Conservation (phyloP, 1,140 invertebrate species). For the Psix sp. region DNA sequence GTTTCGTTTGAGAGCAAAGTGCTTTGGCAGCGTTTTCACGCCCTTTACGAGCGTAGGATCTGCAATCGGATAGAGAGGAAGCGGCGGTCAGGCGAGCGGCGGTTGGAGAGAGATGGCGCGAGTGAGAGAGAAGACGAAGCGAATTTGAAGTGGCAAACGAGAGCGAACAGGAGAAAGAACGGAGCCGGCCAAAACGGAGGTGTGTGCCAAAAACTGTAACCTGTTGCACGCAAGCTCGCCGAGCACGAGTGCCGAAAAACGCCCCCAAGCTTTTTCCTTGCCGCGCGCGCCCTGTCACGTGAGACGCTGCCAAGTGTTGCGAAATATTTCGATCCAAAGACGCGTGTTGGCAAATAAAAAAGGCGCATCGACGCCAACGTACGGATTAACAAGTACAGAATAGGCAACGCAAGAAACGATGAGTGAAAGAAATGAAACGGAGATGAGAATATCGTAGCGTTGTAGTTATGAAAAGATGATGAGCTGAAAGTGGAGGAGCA, state of each 20-base stretch:
- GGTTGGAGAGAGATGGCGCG: constrained; percentile 59
- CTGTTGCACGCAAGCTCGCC: constrained; percentile 71
- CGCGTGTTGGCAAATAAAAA: too few relatives aligned
- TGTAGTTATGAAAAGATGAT: too few relatives aligned
- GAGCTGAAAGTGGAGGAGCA: too few relatives aligned
- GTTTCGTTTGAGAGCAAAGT: constrained; percentile 59
- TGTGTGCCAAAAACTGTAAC: constrained; percentile 78
- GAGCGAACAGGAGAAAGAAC: constrained; percentile 59
- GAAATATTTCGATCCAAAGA: constrained; percentile 18
- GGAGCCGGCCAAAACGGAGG: constrained; percentile 62
- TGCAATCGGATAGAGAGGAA: constrained; percentile 63
- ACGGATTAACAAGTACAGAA: too few relatives aligned
- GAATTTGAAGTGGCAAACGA: constrained; percentile 54
- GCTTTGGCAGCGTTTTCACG: constrained; percentile 62
- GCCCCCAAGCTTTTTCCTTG: constrained; percentile 70
- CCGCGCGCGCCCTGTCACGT: constrained; percentile 59
- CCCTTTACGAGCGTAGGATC: constrained; percentile 53
- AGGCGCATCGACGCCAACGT: too few relatives aligned
- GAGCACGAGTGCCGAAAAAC: constrained; percentile 73
- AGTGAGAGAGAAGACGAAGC: constrained; percentile 45
- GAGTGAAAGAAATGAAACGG: constrained; percentile 8
- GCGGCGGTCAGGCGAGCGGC: constrained; percentile 49
- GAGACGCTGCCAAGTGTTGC: constrained; percentile 29
- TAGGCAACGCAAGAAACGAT: constrained; percentile 1
- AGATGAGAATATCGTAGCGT: too few relatives aligned